These are phyloP conservation scores for Amblyjoppa fuscipennis DNA, from an alignment of 2,888 invertebrate species.

Conservation along the genomic window DNA sequence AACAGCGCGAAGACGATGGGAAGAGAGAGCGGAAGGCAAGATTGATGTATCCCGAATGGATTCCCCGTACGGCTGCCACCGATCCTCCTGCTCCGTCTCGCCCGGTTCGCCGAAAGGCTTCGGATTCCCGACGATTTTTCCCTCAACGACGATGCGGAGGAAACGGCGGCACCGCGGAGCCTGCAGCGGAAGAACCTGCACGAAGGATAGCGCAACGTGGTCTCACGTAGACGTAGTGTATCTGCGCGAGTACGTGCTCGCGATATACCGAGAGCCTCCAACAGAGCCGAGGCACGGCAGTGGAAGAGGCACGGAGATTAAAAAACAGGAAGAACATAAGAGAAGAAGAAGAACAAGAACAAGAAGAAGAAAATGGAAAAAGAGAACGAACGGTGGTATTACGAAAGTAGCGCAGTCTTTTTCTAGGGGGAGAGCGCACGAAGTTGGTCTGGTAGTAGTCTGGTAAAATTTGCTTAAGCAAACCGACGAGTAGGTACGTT, in stretches of 20 bases:
- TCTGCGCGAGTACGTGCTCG: slow-evolving; percentile 66
- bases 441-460: slow-evolving; percentile 55
- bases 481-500: slow-evolving; percentile 31
- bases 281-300: slow-evolving; percentile 29
- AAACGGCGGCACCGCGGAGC: not conserved
- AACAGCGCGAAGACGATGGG: not conserved
- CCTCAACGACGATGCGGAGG: slow-evolving; percentile 35
- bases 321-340: slow-evolving; percentile 47
- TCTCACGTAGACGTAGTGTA: slow-evolving; percentile 68
- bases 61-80: not conserved
- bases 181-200: not conserved
- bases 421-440: slow-evolving; percentile 45
- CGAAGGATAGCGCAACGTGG: slow-evolving; percentile 32
- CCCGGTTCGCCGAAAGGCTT: slow-evolving; percentile 21
- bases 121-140: slow-evolving; percentile 30
- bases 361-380: slow-evolving; percentile 35
- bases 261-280: slow-evolving; percentile 54
- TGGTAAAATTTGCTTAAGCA: slow-evolving; percentile 68
- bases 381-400: slow-evolving; percentile 40
- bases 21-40: not conserved
- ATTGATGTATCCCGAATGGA: not conserved
- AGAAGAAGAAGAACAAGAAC: slow-evolving; percentile 38
- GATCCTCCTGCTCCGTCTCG: not conserved
- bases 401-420: slow-evolving; percentile 64
- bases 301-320: slow-evolving; percentile 46